phyloP scores from a whole-genome alignment of 2,888 invertebrate genomes.

The Thumatha senex region DNA sequence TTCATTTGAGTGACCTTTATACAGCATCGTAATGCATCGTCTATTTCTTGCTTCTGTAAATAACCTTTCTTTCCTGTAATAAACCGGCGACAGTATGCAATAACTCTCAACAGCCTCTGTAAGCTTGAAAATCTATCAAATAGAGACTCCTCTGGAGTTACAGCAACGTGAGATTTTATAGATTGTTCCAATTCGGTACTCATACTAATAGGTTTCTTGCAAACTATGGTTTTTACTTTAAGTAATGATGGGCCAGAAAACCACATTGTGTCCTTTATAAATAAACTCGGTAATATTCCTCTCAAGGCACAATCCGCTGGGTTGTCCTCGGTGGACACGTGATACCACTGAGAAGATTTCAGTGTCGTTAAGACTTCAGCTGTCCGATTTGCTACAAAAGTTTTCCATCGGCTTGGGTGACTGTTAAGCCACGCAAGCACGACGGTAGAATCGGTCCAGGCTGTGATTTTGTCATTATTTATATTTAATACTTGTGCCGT shows the following conservation, averaged over 20 bases:
- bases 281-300: conserved; percentile 9
- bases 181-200: conserved; percentile 4
- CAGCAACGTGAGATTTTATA: not conserved
- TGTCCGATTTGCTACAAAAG: conserved; percentile 12
- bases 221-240: not conserved
- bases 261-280: conserved; percentile 5
- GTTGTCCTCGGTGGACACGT: conserved; percentile 12
- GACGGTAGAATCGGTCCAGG: conserved; percentile 14
- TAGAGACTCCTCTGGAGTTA: not conserved
- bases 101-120: not conserved
- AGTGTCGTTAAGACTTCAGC: conserved; percentile 5
- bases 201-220: not conserved
- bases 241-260: conserved; percentile 10
- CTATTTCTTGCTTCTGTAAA: conserved; percentile 2
- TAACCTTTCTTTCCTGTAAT: not conserved
- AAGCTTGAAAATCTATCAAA: conserved; percentile 4
- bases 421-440: conserved; percentile 10
- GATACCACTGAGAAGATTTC: conserved; percentile 10
- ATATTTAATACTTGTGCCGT: conserved; percentile 7
- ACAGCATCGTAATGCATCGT: not conserved
- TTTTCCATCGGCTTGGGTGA: conserved; percentile 14
- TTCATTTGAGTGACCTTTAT: conserved; percentile 1
- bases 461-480: not conserved
- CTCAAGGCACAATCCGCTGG: conserved; percentile 20
- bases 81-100: conserved; percentile 3